Evolutionary conservation across 1,140 invertebrate species (phyloP), one percentile per base, ranked within the genome.

Genomic region (Pseudobourletiella spinata): DNA sequence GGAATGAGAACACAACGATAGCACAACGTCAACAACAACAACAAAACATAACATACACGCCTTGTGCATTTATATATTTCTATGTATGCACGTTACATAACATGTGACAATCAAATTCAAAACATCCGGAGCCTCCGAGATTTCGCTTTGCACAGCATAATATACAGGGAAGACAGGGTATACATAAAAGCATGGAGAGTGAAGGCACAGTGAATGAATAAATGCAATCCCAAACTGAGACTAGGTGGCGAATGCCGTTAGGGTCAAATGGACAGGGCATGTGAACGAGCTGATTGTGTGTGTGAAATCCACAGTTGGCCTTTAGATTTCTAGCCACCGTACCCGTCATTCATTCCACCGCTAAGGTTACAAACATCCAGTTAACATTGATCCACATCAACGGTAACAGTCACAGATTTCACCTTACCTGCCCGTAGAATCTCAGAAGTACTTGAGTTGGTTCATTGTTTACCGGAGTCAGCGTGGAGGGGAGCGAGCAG

Each of bases 341-440:
- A 51, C 58, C 35, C 51, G 50, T 61, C 59, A 61, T 61, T 42
- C 50, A 50, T 61, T 61, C 43, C 59, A 50, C 44, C 20, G 25
- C 59, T 61, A 61, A 61, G 59, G 30, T 48, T 54, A 61, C 59
- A 61, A 61, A 61, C 59, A 61, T 52, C 35, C 59, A 61, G 59
- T 61, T 52, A 61, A 43, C 32, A 52, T 61, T 50, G 50, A n/a
- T 43, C 35, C 35, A 43, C 35, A n/a, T n/a, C 43, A 54, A 35
- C 18, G 32, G n/a, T 28, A 25, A 25, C 4, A 54, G 30, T 15
- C 22, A 25, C 39, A 39, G 20, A 43, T 35, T 35, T 20, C 14
- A 18, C 48, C 71, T 70, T 58, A 76, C 69, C 75, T 94, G 88
- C 0, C 94, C 94, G 76, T 96, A 97, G 50, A 97, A 84, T 57